These are phyloP conservation scores for Melanostigma gelatinosum DNA, from an alignment of 2,113 vertebrate species.

Conservation along the genomic window DNA sequence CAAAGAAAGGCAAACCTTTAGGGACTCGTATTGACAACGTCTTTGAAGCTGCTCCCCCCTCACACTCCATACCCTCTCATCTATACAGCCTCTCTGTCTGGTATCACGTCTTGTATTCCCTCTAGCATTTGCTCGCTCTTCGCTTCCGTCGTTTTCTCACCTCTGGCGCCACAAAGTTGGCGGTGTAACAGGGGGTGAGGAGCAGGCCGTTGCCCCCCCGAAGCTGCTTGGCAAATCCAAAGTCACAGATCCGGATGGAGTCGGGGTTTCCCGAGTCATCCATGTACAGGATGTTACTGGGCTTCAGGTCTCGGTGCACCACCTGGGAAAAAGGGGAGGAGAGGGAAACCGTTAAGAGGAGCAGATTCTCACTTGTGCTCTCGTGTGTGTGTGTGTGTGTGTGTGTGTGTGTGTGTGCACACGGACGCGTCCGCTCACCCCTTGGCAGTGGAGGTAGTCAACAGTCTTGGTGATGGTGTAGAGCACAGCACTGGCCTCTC, in stretches of 20 bases:
- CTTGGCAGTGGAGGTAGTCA: slow-evolving; percentile 98
- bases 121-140: neutral
- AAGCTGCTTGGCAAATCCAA: slow-evolving; percentile 97
- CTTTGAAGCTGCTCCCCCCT: neutral
- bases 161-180: slow-evolving; percentile 98
- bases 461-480: slow-evolving; percentile 95
- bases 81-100: neutral
- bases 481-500: slow-evolving; percentile 93
- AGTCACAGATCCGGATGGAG: slow-evolving; percentile 98
- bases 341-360: neutral
- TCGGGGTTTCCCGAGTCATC: slow-evolving; percentile 95
- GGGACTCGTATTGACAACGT: neutral
- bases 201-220: slow-evolving; percentile 95
- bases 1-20: slow-evolving; percentile 16
- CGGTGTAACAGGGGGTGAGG: slow-evolving; percentile 96
- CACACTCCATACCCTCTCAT: neutral
- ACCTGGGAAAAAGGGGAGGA: slow-evolving; percentile 81
- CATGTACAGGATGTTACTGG: slow-evolving; percentile 98
- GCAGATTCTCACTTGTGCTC: no score
- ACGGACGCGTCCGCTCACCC: slow-evolving; percentile 81
- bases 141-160: slow-evolving; percentile 72
- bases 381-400: no score
- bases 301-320: slow-evolving; percentile 97
- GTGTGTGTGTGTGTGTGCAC: no score
- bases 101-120: neutral